Percentiles rank a stretch among this genome's conserved stretches.
phyloP scores from a whole-genome alignment of 2,113 vertebrate species.

The Corapipo altera region DNA sequence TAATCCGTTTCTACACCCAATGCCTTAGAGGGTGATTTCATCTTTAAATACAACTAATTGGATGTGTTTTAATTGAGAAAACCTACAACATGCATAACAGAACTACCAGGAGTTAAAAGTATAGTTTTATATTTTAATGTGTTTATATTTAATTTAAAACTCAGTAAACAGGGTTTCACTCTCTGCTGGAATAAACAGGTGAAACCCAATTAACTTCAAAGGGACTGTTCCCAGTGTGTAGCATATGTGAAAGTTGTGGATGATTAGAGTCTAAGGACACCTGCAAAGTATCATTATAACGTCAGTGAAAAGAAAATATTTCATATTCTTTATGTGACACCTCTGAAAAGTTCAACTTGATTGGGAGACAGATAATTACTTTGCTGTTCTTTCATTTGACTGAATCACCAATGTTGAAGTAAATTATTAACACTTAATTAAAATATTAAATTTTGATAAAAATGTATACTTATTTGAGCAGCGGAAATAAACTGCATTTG shows the following conservation, averaged over 20 bases:
- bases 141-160: conserved; percentile 22
- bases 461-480: background rate
- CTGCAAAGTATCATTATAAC: background rate
- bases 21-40: conserved; percentile 22
- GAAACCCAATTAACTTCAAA: conserved; percentile 38
- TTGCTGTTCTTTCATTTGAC: background rate
- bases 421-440: background rate
- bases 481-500: background rate
- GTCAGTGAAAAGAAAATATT: background rate
- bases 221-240: background rate
- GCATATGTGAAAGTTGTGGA: background rate
- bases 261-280: conserved; percentile 8
- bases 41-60: conserved; percentile 51
- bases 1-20: conserved; percentile 17
- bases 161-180: conserved; percentile 17
- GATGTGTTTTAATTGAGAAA: conserved; percentile 26
- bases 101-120: conserved; percentile 1
- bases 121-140: background rate
- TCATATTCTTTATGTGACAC: background rate
- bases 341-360: background rate
- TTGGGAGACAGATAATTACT: background rate
- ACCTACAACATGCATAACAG: background rate
- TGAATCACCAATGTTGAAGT: background rate
- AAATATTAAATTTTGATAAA: background rate
- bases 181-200: conserved; percentile 42